Evolutionary conservation across 2,888 invertebrate species (phyloP).

Genomic region (Camponotus fellah): DNA sequence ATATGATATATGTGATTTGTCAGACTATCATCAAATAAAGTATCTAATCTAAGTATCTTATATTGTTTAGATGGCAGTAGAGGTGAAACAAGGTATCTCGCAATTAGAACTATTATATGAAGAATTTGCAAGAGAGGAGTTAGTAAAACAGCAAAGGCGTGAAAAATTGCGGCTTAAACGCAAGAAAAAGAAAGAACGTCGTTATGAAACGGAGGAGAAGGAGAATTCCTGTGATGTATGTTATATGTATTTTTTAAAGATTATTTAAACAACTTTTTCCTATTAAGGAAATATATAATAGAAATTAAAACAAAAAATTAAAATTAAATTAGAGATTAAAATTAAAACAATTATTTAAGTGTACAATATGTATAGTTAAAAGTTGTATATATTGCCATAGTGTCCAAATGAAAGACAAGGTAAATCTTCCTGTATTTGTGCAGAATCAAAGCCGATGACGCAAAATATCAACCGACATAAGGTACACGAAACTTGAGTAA

Average conservation of each 20-base stretch:
- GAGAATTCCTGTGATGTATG: constrained; percentile 86
- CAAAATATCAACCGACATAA: constrained; percentile 81
- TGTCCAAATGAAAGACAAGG: constrained; percentile 72
- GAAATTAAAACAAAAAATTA: neutral
- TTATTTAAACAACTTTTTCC: neutral
- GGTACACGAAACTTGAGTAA: constrained; percentile 68
- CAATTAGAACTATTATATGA: constrained; percentile 95
- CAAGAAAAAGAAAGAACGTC: constrained; percentile 91
- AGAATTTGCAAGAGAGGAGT: constrained; percentile 95
- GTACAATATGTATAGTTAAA: neutral
- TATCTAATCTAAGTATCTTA: constrained; percentile 36
- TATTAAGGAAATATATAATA: neutral
- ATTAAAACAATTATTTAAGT: neutral
- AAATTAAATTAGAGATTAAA: neutral
- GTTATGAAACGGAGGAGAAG: constrained; percentile 86
- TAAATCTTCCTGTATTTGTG: constrained; percentile 72
- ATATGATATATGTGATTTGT: neutral
- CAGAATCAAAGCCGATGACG: constrained; percentile 76
- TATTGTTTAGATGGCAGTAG: constrained; percentile 90
- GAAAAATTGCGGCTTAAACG: constrained; percentile 95
- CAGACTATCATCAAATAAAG: neutral
- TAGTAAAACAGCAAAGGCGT: constrained; percentile 93
- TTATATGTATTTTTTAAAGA: constrained; percentile 14
- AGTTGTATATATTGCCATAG: constrained; percentile 55
- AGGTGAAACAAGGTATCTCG: constrained; percentile 95